Evolutionary conservation across 2,888 invertebrate species (phyloP).

Genomic region (Drosophila ustulata): DNA sequence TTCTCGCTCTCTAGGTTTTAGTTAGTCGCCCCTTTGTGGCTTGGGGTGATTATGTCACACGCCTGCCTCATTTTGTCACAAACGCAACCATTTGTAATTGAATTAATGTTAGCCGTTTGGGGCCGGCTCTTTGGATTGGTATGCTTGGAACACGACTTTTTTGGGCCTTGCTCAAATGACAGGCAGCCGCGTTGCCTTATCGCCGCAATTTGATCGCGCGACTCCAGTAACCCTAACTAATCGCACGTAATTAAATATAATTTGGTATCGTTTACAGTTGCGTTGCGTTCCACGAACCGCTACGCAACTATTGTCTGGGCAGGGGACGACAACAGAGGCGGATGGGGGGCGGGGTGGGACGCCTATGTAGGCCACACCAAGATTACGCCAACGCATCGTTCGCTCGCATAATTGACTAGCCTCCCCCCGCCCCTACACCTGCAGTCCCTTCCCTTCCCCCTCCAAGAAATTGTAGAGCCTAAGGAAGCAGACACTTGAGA

Average conservation of each 20-base stretch:
- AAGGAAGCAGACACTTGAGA: conserved; percentile 29
- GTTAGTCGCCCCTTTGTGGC: background rate
- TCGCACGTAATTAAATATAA: conserved; percentile 84
- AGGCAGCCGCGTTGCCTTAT: conserved; percentile 67
- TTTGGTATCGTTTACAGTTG: conserved; percentile 81
- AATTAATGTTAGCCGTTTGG: conserved; percentile 68
- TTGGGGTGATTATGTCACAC: conserved; percentile 75
- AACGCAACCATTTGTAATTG: conserved; percentile 80
- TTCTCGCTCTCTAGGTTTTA: background rate
- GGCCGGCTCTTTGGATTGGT: conserved; percentile 21
- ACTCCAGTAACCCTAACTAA: conserved; percentile 84
- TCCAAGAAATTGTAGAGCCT: conserved; percentile 12
- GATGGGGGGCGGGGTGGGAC: background rate
- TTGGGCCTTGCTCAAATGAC: conserved; percentile 61
- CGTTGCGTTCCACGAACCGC: conserved; percentile 28
- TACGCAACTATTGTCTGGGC: conserved; percentile 15
- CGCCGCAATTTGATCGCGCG: conserved; percentile 81
- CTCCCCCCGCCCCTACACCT: background rate
- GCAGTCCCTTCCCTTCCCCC: background rate
- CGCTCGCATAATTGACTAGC: conserved; percentile 60
- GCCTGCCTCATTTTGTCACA: conserved; percentile 66
- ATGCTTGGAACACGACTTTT: conserved; percentile 17
- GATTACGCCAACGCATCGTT: conserved; percentile 60
- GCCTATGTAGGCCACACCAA: conserved; percentile 46
- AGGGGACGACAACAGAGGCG: background rate